These are phyloP conservation scores for Torymus tubicola DNA, from an alignment of 2,888 invertebrate species.

Conservation along the genomic window DNA sequence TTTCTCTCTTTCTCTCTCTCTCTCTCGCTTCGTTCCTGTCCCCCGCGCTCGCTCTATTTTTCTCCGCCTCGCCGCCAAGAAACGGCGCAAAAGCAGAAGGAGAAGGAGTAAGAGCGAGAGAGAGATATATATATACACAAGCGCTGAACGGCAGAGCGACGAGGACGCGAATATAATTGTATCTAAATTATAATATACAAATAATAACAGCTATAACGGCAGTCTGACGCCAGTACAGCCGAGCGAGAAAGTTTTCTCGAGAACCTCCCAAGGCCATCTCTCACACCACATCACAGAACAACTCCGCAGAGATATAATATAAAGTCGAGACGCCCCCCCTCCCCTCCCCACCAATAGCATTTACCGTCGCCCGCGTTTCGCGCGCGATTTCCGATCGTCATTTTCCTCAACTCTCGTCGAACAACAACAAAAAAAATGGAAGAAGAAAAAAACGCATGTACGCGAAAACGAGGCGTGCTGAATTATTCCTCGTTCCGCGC, in stretches of 20 bases:
- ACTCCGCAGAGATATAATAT: no score
- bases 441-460: neutral
- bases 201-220: constrained; percentile 76
- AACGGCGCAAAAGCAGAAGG: constrained; percentile 20
- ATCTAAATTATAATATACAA: constrained; percentile 77
- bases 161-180: constrained; percentile 74
- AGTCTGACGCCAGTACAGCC: constrained; percentile 76
- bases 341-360: neutral
- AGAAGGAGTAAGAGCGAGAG: constrained; percentile 15
- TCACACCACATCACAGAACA: neutral
- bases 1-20: constrained; percentile 61
- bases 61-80: constrained; percentile 38
- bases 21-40: neutral
- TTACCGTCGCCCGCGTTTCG: neutral
- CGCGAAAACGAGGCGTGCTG: constrained; percentile 6
- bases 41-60: constrained; percentile 47
- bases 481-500: constrained; percentile 48
- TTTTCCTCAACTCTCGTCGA: neutral
- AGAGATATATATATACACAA: constrained; percentile 18
- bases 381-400: constrained; percentile 8
- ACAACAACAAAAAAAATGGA: no score
- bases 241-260: constrained; percentile 64
- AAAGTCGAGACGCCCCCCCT: constrained; percentile 1
- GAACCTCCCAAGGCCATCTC: neutral
- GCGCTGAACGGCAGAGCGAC: constrained; percentile 56